These are phyloP conservation scores for Luffia ferchaultella DNA, from an alignment of 2,888 invertebrate species.

Conservation along the genomic window DNA sequence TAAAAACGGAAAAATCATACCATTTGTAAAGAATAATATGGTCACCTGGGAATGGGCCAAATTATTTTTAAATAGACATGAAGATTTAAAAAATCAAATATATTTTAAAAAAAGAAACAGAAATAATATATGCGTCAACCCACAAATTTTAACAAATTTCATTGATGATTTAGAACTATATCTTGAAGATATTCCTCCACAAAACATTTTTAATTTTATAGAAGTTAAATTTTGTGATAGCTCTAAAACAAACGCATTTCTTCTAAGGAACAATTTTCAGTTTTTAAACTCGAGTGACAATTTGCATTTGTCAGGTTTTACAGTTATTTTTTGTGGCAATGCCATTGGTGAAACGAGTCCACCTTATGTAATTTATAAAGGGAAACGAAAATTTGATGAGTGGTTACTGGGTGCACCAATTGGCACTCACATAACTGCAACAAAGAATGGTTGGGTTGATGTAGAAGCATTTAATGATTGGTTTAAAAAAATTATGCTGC, in stretches of 20 bases:
- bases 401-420: neutral
- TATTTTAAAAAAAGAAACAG: neutral
- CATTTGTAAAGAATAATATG: neutral
- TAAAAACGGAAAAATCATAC: neutral
- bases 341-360: neutral
- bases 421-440: neutral
- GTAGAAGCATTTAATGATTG: neutral
- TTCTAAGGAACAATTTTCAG: no score
- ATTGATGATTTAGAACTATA: neutral
- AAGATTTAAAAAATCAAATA: neutral
- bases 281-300: no score
- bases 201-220: neutral
- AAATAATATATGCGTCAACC: neutral
- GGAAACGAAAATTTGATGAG: neutral
- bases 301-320: neutral
- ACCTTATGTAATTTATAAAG: neutral
- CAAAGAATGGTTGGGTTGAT: neutral
- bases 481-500: neutral
- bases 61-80: neutral
- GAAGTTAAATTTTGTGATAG: neutral
- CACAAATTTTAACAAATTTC: neutral
- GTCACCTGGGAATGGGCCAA: neutral
- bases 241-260: neutral
- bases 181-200: neutral
- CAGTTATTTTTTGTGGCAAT: neutral